Conservation (phyloP, 2,888 invertebrate genomes). For the Argyresthia albistria region DNA sequence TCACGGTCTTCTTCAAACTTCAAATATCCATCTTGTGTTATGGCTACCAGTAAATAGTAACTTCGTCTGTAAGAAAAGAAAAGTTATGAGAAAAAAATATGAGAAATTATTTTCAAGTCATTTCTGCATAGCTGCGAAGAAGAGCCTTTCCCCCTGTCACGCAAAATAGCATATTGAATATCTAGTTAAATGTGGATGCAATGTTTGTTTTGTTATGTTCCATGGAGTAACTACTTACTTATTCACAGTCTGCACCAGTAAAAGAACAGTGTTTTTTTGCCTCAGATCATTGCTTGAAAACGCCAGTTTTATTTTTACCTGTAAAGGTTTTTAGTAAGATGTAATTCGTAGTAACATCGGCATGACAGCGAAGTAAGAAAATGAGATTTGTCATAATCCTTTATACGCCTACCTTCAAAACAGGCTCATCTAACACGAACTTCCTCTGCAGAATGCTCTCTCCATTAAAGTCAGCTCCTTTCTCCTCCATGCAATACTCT, state of each 20-base stretch:
- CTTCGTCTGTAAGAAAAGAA: constrained; percentile 72
- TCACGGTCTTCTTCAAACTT: constrained; percentile 91
- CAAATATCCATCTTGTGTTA: constrained; percentile 86
- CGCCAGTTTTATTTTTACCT: constrained; percentile 88
- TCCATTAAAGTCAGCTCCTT: constrained; percentile 91
- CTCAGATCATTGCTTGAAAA: constrained; percentile 87
- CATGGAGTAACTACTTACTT: constrained; percentile 66
- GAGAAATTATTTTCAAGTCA: no score
- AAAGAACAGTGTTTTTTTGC: constrained; percentile 83
- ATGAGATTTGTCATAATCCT: not conserved
- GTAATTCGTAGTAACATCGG: not conserved
- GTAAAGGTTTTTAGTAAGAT: constrained; percentile 19
- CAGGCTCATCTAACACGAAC: constrained; percentile 79
- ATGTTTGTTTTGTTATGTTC: not conserved
- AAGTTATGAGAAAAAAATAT: no score
- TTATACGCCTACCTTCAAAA: constrained; percentile 53
- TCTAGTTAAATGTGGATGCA: no score
- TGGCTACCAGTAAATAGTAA: constrained; percentile 86
- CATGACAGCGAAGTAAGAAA: no score
- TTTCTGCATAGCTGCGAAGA: no score
- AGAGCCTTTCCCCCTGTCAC: no score
- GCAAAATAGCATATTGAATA: no score
- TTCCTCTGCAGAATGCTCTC: constrained; percentile 87
- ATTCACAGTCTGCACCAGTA: constrained; percentile 87
- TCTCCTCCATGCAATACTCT: constrained; percentile 89